phyloP scores from a whole-genome alignment of 2,113 vertebrate genomes.

The Prolemur simus region DNA sequence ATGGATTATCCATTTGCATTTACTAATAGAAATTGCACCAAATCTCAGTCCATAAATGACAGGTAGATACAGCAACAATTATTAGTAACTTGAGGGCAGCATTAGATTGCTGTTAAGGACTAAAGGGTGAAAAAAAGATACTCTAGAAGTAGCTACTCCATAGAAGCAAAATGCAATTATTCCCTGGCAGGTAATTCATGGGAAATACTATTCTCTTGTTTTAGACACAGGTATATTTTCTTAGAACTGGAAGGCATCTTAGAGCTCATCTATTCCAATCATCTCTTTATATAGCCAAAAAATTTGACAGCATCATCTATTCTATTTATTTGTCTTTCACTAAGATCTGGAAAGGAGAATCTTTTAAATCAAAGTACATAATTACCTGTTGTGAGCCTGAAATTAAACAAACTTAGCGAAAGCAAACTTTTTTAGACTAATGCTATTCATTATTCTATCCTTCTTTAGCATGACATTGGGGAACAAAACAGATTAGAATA shows the following conservation, averaged over 20 bases:
- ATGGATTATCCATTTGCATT: slow-evolving; percentile 71
- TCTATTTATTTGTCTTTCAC: slow-evolving; percentile 57
- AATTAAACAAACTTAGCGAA: slow-evolving; percentile 35
- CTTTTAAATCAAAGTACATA: slow-evolving; percentile 25
- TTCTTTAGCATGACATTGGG: neutral
- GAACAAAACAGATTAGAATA: neutral
- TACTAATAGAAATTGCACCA: slow-evolving; percentile 56
- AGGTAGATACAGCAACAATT: slow-evolving; percentile 58
- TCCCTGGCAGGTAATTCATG: neutral
- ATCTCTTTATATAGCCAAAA: slow-evolving; percentile 31
- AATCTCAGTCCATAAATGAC: slow-evolving; percentile 59
- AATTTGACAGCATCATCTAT: slow-evolving; percentile 52
- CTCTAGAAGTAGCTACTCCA: neutral
- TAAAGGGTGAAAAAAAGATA: neutral
- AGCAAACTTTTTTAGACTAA: neutral
- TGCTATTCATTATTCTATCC: neutral
- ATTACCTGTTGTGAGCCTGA: neutral
- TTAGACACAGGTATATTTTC: slow-evolving; percentile 35
- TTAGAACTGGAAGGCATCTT: neutral
- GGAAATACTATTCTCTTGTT: slow-evolving; percentile 9
- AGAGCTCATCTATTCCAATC: slow-evolving; percentile 22
- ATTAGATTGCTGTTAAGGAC: slow-evolving; percentile 55
- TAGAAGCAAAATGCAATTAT: slow-evolving; percentile 21
- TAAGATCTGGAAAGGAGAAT: slow-evolving; percentile 32
- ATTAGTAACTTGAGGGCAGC: slow-evolving; percentile 34